phyloP scores from a whole-genome alignment of 2,113 vertebrate species.

The Agapornis roseicollis region DNA sequence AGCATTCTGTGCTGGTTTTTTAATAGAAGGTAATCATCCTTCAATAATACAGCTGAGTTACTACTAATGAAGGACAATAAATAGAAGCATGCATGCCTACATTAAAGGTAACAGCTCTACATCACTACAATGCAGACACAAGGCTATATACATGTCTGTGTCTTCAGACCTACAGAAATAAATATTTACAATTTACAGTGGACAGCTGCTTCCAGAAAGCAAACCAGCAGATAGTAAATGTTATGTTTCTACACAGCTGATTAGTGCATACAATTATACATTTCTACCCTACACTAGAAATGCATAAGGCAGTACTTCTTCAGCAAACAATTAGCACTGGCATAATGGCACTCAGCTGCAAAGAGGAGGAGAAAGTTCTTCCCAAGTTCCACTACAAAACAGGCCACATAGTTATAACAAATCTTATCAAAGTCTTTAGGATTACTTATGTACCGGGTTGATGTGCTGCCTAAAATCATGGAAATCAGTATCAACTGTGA shows the following conservation, averaged over 20 bases:
- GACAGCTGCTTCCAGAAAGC: background rate
- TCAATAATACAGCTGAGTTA: background rate
- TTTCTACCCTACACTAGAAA: background rate
- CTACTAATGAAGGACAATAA: background rate
- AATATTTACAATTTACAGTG: background rate
- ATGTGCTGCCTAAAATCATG: background rate
- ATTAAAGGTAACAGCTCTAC: background rate
- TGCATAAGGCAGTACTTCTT: background rate
- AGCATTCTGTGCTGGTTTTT: background rate
- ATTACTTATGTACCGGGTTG: rapidly evolving
- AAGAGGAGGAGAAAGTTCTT: background rate
- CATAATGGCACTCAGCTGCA: background rate
- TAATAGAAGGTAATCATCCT: background rate
- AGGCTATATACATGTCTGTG: background rate
- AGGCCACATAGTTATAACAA: too few species aligned
- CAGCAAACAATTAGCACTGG: background rate
- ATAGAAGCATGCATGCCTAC: background rate
- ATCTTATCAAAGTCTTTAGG: background rate
- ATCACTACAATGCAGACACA: background rate
- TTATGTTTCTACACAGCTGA: background rate
- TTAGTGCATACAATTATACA: background rate
- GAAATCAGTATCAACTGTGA: background rate
- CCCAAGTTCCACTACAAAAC: rapidly evolving
- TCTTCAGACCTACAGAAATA: background rate
- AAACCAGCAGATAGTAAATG: background rate